phyloP scores from a whole-genome alignment of 2,113 vertebrate species.

The Cranoglanis bouderius region DNA sequence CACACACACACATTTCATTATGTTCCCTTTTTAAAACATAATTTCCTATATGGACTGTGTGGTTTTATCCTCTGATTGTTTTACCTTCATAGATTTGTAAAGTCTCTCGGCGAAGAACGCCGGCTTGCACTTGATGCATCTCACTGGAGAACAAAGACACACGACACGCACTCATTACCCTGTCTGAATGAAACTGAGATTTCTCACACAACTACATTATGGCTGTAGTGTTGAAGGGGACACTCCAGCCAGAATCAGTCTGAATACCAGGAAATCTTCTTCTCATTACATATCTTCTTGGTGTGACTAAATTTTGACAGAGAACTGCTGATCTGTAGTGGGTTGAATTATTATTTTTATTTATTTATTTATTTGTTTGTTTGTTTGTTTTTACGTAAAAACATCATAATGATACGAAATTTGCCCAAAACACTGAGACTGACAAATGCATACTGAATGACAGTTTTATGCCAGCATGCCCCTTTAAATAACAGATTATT shows the following conservation, averaged over 20 bases:
- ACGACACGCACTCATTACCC: neutral
- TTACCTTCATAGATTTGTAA: constrained; percentile 98
- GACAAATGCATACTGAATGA: neutral
- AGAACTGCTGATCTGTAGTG: neutral
- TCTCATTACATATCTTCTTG: neutral
- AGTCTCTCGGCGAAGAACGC: constrained; percentile 91
- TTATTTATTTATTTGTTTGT: too few species aligned
- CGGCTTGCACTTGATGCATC: constrained; percentile 79
- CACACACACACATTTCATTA: neutral
- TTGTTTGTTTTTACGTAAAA: too few species aligned
- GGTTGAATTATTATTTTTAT: neutral
- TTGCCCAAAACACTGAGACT: neutral
- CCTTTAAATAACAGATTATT: neutral
- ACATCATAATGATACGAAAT: neutral
- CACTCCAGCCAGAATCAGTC: neutral
- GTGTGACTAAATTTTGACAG: neutral
- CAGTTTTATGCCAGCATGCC: neutral
- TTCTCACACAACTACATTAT: neutral
- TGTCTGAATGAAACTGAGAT: neutral
- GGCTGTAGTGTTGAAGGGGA: neutral
- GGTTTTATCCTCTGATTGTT: neutral
- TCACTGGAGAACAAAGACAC: constrained; percentile 75
- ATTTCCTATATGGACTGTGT: neutral
- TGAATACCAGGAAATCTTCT: neutral
- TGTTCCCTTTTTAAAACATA: neutral